Conservation (phyloP, 2,888 invertebrate genomes). For the Tolmerus cingulatus region DNA sequence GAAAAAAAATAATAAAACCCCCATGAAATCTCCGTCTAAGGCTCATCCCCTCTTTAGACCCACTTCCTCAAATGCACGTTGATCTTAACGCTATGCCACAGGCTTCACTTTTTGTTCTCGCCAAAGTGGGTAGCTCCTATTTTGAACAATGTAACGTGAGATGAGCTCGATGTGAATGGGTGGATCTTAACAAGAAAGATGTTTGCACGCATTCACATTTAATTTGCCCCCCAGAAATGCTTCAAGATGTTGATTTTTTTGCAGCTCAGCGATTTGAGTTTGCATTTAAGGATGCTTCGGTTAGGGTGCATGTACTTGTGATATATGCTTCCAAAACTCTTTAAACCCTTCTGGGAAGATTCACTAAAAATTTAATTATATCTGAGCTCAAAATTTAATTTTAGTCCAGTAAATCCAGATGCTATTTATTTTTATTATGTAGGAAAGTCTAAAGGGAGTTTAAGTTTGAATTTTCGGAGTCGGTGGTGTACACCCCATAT, state of each 20-base stretch:
- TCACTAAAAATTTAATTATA: not conserved
- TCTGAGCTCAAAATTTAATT: no score
- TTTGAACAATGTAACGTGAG: slow-evolving; percentile 17
- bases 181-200: not conserved
- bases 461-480: no score
- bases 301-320: not conserved
- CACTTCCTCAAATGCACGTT: slow-evolving; percentile 22
- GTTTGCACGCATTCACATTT: slow-evolving; percentile 36
- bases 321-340: not conserved
- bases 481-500: no score
- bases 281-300: not conserved
- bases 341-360: not conserved
- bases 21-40: slow-evolving; percentile 12
- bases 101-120: slow-evolving; percentile 4
- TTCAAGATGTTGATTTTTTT: not conserved
- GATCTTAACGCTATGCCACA: slow-evolving; percentile 10
- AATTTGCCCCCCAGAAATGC: slow-evolving; percentile 7
- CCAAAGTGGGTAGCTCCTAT: not conserved
- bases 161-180: not conserved
- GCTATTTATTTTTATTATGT: no score
- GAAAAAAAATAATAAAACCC: not conserved
- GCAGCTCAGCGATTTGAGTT: not conserved
- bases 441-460: no score
- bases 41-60: slow-evolving; percentile 22
- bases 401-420: no score